Percentiles rank a stretch among this genome's conserved stretches.
These are phyloP conservation scores for Schizothorax lantsangensis DNA, from an alignment of 2,797 vertebrate genomes.

Conservation along the genomic window DNA sequence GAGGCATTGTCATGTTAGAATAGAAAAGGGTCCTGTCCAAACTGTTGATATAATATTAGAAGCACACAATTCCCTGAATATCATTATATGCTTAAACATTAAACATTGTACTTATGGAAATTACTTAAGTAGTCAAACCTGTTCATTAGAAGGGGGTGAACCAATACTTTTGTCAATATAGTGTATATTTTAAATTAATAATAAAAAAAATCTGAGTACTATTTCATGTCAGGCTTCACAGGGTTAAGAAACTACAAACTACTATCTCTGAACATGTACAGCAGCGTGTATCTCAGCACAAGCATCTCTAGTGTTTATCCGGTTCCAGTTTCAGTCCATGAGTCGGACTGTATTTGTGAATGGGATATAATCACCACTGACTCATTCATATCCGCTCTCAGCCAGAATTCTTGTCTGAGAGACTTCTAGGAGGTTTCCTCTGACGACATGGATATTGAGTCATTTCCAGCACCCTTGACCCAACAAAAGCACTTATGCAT, in stretches of 20 bases:
- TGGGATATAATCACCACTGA: slow-evolving; percentile 10
- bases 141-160: no score
- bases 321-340: background rate
- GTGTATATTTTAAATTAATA: background rate
- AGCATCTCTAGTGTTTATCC: background rate
- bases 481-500: background rate
- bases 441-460: background rate
- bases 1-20: no score
- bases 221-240: background rate
- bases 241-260: background rate
- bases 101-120: no score
- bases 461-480: slow-evolving; percentile 5
- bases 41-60: no score
- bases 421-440: background rate
- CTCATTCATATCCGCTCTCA: slow-evolving; percentile 27
- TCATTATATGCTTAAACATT: no score
- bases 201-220: no score
- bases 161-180: no score
- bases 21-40: no score
- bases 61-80: no score
- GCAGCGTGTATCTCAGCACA: background rate
- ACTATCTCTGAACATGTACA: background rate
- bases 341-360: slow-evolving; percentile 10
- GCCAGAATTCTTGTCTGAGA: background rate
- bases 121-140: no score